Evolutionary conservation across 2,113 vertebrate species (phyloP).

Genomic region (Abramis brama): DNA sequence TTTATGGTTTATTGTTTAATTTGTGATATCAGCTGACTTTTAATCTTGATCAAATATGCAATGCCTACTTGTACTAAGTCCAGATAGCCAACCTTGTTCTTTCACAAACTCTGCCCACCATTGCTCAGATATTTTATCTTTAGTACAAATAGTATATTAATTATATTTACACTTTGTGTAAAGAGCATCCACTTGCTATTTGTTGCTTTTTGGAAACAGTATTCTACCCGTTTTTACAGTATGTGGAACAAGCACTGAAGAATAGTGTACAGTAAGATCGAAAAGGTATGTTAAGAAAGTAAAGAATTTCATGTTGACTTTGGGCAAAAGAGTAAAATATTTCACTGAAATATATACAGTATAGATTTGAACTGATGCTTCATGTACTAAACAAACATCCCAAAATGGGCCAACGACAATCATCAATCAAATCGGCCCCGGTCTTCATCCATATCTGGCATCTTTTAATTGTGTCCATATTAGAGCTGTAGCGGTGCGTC

Average conservation of each 20-base stretch:
- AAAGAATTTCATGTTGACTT: neutral
- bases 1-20: neutral
- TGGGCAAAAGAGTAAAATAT: neutral
- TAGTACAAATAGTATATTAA: neutral
- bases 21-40: neutral
- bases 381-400: neutral
- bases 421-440: neutral
- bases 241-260: neutral
- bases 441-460: neutral
- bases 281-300: too few species aligned
- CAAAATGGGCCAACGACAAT: neutral
- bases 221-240: neutral
- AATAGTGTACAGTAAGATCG: neutral
- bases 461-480: constrained; percentile 3
- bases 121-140: neutral
- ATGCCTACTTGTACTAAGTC: neutral
- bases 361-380: neutral
- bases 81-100: neutral
- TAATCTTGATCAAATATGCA: neutral
- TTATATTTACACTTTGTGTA: neutral
- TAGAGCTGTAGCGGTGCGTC: too few species aligned
- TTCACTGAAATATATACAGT: too few species aligned
- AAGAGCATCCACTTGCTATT: neutral
- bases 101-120: neutral
- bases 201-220: too few species aligned